Evolutionary conservation across 2,888 invertebrate genomes (phyloP).

Genomic region (Volucella zonaria): DNA sequence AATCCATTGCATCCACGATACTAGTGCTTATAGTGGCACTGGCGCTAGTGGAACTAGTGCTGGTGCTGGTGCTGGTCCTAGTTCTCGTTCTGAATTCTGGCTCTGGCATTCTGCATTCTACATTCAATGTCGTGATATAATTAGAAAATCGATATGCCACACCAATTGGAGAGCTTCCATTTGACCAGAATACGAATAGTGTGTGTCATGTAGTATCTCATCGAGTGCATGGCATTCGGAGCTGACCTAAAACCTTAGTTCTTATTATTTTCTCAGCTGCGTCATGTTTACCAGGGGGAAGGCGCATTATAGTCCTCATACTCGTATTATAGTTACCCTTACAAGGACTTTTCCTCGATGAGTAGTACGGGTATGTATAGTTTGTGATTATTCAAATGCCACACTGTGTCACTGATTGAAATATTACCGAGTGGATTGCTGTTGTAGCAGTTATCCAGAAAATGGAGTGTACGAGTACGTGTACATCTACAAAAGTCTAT

Average conservation of each 20-base stretch:
- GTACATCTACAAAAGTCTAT: not conserved
- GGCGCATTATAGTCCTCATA: no score
- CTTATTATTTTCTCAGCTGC: slow-evolving; percentile 28
- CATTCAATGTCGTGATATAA: slow-evolving; percentile 6
- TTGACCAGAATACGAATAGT: slow-evolving; percentile 6
- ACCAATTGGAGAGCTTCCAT: slow-evolving; percentile 9
- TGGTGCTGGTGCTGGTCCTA: no score
- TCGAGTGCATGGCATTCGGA: slow-evolving; percentile 5
- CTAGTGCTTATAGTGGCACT: slow-evolving; percentile 16
- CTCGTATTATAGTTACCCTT: no score
- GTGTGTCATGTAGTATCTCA: not conserved
- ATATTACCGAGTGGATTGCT: slow-evolving; percentile 22
- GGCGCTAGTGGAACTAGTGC: not conserved
- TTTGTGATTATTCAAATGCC: slow-evolving; percentile 35
- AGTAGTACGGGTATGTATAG: not conserved
- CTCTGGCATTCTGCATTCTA: slow-evolving; percentile 17
- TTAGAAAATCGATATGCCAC: slow-evolving; percentile 44
- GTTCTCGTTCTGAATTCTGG: slow-evolving; percentile 4
- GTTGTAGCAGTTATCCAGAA: not conserved
- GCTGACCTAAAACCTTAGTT: slow-evolving; percentile 46
- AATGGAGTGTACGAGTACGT: not conserved
- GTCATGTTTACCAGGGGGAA: slow-evolving; percentile 13
- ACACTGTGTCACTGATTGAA: slow-evolving; percentile 36
- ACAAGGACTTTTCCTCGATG: slow-evolving; percentile 5
- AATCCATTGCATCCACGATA: slow-evolving; percentile 14